Evolutionary conservation across 2,888 invertebrate species (phyloP), one percentile per base, ranked within the genome.

Genomic region (Drosophila flavopinicola): DNA sequence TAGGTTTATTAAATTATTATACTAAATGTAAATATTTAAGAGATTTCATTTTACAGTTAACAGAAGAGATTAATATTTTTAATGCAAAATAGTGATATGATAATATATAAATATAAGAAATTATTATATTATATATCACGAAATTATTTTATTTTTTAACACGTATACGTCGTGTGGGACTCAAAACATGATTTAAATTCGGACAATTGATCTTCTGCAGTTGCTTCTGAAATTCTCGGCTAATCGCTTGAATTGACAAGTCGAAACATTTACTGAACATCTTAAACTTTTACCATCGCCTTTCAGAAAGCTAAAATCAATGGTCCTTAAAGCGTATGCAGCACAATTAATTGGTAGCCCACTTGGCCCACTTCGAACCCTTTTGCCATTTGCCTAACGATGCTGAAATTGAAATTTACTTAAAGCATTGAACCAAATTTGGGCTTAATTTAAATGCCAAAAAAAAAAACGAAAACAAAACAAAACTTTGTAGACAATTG

Each of bases 371-470:
- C 13, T 37, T 47, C 3, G 33, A 48, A 33, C 68, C 74, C 51
- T 59, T 72, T 59, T 49, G 29, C 39, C 45, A 51, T 49, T 56
- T 59, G 52, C 17, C 33, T 66, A 66, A 66, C 72, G 56, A 53
- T 49, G 54, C 56, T 27, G 27, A 61, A 63, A 63, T 63, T 54
- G 39, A 66, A 64, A 41, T 53, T 69, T 44, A 23, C 27, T 32
- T 59, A 13, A 66, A 70, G 58, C 74, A 54, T 42, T 53, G 48
- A 41, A 41, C 42, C 53, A 71, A 68, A 66, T 74, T 76, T 67
- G 30, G 57, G 52, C 64, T 67, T 57, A 61, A 82, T 82, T 78
- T 78, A 64, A 78, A 74, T 78, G 38, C 48, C 63, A 69, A 67
- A 37, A 32, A 45, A 30, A 33, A 44, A 15, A 42, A 37, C 17